These are phyloP conservation scores for Drosophila fulvimacula DNA, from an alignment of 2,888 invertebrate genomes.

Conservation along the genomic window DNA sequence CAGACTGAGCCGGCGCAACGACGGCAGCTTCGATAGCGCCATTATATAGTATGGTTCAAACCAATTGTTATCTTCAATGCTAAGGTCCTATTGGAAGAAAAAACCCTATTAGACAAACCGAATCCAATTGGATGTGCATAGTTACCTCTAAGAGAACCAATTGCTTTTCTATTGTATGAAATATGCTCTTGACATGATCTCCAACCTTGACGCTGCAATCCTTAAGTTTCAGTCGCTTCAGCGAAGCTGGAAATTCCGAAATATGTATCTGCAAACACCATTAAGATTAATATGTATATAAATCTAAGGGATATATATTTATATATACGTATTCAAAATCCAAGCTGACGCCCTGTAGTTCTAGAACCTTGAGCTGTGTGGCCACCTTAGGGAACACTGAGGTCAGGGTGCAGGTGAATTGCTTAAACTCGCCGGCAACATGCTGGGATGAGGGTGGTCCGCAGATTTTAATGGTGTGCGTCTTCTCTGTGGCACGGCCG, in stretches of 20 bases:
- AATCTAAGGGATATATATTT: background rate
- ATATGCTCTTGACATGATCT: slow-evolving; percentile 78
- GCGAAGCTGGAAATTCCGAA: slow-evolving; percentile 87
- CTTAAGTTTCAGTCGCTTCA: slow-evolving; percentile 86
- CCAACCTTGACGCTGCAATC: slow-evolving; percentile 80
- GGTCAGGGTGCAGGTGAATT: slow-evolving; percentile 77
- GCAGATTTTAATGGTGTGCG: slow-evolving; percentile 80
- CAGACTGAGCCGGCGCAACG: slow-evolving; percentile 87
- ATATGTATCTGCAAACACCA: slow-evolving; percentile 86
- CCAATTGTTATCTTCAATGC: slow-evolving; percentile 91
- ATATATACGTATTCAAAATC: slow-evolving; percentile 80
- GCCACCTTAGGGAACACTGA: slow-evolving; percentile 74
- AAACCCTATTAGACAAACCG: slow-evolving; percentile 10
- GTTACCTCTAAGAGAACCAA: slow-evolving; percentile 78
- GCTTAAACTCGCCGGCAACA: slow-evolving; percentile 74
- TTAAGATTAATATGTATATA: background rate
- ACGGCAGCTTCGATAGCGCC: slow-evolving; percentile 89
- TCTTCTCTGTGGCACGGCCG: slow-evolving; percentile 77
- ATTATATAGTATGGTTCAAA: slow-evolving; percentile 90
- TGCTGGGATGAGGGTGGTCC: slow-evolving; percentile 79
- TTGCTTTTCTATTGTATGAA: slow-evolving; percentile 82
- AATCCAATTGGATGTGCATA: background rate
- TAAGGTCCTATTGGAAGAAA: slow-evolving; percentile 86
- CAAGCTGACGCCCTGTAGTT: slow-evolving; percentile 82
- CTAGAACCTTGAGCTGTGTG: slow-evolving; percentile 74